Conservation (phyloP, 2,113 vertebrate genomes). For the Hydropotes inermis region DNA sequence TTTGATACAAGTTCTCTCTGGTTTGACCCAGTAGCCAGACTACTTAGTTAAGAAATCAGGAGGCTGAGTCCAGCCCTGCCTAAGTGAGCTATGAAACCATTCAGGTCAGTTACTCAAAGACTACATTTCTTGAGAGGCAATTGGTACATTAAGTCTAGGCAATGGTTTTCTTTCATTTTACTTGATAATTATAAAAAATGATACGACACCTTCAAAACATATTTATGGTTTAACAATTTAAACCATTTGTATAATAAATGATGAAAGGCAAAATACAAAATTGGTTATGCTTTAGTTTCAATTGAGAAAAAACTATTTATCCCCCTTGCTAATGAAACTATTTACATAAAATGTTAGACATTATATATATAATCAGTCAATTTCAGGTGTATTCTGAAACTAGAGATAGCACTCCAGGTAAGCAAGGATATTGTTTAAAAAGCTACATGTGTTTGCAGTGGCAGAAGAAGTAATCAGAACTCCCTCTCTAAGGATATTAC, state of each 20-base stretch:
- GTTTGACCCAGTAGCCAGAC: background rate
- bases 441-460: background rate
- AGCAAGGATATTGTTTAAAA: background rate
- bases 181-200: constrained; percentile 17
- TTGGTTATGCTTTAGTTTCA: background rate
- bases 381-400: background rate
- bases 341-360: background rate
- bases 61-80: background rate
- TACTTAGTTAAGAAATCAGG: background rate
- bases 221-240: background rate
- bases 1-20: background rate
- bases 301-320: background rate
- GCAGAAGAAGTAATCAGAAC: background rate
- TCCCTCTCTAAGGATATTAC: background rate
- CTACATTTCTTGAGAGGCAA: background rate
- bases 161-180: background rate
- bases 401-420: background rate
- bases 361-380: background rate
- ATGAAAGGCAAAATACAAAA: background rate
- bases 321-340: background rate
- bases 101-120: background rate
- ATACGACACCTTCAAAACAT: background rate
- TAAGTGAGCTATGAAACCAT: constrained; percentile 12
- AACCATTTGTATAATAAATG: background rate
- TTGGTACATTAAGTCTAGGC: background rate